These are phyloP conservation scores for Synodontis membranacea DNA, from an alignment of 2,113 vertebrate species.

Conservation along the genomic window DNA sequence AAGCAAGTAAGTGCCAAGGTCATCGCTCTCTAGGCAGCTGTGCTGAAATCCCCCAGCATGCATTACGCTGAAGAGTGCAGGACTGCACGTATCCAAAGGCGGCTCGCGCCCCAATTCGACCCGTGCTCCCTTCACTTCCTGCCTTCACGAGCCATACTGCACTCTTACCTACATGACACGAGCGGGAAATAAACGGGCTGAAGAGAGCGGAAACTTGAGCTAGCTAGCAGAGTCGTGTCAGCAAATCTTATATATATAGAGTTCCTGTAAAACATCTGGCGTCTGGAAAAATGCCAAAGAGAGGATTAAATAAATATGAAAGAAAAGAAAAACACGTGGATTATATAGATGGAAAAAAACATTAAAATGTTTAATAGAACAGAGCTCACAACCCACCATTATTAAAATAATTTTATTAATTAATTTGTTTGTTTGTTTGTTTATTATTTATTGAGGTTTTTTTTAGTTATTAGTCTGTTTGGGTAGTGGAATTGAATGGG, in stretches of 20 bases:
- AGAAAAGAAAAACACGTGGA: background rate
- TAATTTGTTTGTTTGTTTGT: too few relatives aligned
- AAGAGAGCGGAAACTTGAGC: background rate
- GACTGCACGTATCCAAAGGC: conserved; percentile 44
- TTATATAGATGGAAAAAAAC: background rate
- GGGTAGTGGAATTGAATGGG: background rate
- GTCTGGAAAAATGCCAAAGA: background rate
- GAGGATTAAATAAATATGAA: background rate
- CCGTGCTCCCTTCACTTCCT: conserved; percentile 8
- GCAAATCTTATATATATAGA: background rate
- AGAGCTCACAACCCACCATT: background rate
- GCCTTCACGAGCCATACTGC: background rate
- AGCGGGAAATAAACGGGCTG: background rate
- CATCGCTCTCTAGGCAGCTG: conserved; percentile 67
- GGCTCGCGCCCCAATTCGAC: conserved; percentile 1
- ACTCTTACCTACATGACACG: background rate
- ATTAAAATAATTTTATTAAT: background rate
- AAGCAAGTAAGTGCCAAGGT: conserved; percentile 65
- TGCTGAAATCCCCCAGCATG: conserved; percentile 50
- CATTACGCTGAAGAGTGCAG: conserved; percentile 20
- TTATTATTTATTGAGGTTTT: background rate
- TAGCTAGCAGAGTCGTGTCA: background rate
- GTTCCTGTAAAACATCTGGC: background rate
- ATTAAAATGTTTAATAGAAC: background rate
- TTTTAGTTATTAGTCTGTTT: background rate